phyloP scores from a whole-genome alignment of 2,113 vertebrate genomes.

The Apodemus speciosus region DNA sequence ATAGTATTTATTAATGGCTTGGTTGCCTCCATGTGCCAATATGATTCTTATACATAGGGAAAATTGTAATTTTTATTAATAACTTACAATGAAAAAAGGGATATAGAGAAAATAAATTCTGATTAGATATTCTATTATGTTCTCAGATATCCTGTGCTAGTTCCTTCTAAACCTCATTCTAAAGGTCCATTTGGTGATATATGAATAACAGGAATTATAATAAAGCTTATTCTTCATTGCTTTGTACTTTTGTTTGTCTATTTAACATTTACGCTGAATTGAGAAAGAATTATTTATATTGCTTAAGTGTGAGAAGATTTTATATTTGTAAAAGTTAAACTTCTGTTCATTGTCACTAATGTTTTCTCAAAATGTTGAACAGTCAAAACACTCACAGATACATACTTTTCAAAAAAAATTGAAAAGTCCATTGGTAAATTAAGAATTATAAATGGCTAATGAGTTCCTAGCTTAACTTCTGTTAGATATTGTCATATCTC shows the following conservation, averaged over 20 bases:
- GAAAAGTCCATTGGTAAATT: background rate
- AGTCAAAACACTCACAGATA: background rate
- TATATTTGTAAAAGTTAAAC: constrained; percentile 12
- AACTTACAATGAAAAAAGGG: background rate
- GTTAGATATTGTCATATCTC: background rate
- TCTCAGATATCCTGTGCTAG: background rate
- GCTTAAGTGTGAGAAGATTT: background rate
- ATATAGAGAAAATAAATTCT: constrained; percentile 26
- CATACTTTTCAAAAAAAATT: background rate
- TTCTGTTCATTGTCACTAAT: constrained; percentile 1
- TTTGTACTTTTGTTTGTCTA: background rate
- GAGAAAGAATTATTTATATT: background rate
- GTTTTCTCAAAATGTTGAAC: background rate
- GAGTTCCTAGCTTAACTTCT: background rate
- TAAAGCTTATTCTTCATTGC: background rate
- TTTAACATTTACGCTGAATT: background rate
- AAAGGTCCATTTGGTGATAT: rapidly evolving
- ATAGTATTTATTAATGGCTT: background rate
- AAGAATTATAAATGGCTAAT: background rate
- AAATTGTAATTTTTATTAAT: background rate
- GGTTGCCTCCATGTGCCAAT: background rate
- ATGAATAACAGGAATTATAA: background rate
- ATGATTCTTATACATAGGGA: background rate
- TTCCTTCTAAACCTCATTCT: background rate
- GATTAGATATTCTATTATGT: background rate